These are phyloP conservation scores for Percina caprodes DNA, from an alignment of 2,113 vertebrate species.

Conservation along the genomic window DNA sequence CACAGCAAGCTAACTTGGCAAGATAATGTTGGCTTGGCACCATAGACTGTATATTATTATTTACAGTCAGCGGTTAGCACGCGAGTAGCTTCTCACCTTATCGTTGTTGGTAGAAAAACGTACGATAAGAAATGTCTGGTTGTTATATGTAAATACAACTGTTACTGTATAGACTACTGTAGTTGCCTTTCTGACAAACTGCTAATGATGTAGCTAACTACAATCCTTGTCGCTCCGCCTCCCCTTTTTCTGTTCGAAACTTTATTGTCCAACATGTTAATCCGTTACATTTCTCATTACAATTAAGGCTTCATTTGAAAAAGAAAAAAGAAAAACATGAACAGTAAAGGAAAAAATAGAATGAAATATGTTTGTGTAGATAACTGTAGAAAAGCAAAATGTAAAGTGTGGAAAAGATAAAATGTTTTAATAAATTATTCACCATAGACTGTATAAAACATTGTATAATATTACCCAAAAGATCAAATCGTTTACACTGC, in stretches of 20 bases:
- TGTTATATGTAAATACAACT: neutral
- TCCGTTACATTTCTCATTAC: neutral
- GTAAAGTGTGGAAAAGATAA: neutral
- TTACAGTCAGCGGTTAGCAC: neutral
- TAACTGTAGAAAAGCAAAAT: neutral
- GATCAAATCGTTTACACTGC: neutral
- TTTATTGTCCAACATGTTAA: constrained; percentile 58
- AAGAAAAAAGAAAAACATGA: neutral
- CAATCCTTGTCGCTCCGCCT: neutral
- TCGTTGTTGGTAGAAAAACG: constrained; percentile 3
- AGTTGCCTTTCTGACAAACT: constrained; percentile 22
- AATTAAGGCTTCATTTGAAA: too few species aligned
- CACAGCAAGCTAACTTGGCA: constrained; percentile 11
- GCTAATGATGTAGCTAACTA: constrained; percentile 35
- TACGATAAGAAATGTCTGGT: fast-evolving
- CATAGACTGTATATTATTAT: too few species aligned
- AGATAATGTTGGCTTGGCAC: neutral
- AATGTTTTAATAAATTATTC: neutral
- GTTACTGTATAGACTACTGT: neutral
- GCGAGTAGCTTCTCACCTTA: constrained; percentile 54
- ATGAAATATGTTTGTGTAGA: neutral
- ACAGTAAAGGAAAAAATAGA: neutral
- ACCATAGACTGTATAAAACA: too few species aligned
- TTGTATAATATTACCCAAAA: neutral
- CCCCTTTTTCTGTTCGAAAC: constrained; percentile 39